Evolutionary conservation across 2,113 vertebrate genomes (phyloP).

Genomic region (Romanogobio albipinnatus): DNA sequence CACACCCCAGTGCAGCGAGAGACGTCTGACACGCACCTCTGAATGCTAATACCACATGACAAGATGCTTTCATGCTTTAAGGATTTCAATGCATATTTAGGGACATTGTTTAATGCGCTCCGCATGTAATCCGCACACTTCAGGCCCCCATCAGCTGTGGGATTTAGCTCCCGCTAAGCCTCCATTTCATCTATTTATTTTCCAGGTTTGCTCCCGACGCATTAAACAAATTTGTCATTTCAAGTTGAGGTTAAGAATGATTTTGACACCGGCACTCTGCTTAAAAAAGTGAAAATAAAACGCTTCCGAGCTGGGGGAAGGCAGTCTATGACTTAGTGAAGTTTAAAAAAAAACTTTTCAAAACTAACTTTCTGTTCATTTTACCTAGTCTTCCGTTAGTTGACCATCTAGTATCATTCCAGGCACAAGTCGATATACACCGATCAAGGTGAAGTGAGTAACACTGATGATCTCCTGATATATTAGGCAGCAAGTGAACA

Average conservation of each 20-base stretch:
- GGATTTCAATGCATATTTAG: slow-evolving; percentile 79
- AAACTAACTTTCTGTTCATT: neutral
- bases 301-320: slow-evolving; percentile 40
- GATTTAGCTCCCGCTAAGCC: slow-evolving; percentile 76
- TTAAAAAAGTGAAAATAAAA: slow-evolving; percentile 65
- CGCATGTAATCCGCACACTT: slow-evolving; percentile 75
- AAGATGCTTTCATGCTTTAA: slow-evolving; percentile 72
- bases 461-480: too few species aligned
- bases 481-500: too few species aligned
- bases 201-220: slow-evolving; percentile 59
- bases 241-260: slow-evolving; percentile 71
- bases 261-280: slow-evolving; percentile 72
- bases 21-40: slow-evolving; percentile 67
- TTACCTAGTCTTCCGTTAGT: too few species aligned
- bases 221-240: slow-evolving; percentile 80
- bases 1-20: slow-evolving; percentile 63
- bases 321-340: neutral
- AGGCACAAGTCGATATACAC: too few species aligned
- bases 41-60: slow-evolving; percentile 80
- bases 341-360: neutral
- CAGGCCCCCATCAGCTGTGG: slow-evolving; percentile 71
- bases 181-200: slow-evolving; percentile 75
- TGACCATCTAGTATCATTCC: too few species aligned
- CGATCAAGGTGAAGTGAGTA: too few species aligned
- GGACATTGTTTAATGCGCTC: slow-evolving; percentile 77